Evolutionary conservation across 2,888 invertebrate genomes (phyloP), one percentile per base, ranked within the genome.

Genomic region (Mimas tiliae): DNA sequence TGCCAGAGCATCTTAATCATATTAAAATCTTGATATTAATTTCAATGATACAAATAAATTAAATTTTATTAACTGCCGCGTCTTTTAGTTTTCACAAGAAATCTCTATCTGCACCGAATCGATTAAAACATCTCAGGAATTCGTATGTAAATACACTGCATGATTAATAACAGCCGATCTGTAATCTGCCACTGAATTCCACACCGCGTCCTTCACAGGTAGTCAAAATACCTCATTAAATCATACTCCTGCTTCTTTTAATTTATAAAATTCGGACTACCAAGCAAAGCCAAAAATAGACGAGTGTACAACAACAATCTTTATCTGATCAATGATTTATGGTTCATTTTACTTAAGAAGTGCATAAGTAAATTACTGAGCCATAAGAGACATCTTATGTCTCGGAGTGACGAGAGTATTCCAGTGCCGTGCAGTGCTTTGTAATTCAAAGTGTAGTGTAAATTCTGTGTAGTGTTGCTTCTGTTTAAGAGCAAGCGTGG

Each of bases 121-220:
- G 80, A 84, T 86, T 80, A 82, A 79, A 85, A 81, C 79, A 86
- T 83, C 72, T 78, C 77, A 72, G 84, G 86, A 74, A 88, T 88
- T 84, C 80, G 75, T 75, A 88, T 86, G 83, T 83, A 82, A 84
- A 86, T 85, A 82, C 85, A 80, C 74, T 70, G 76, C 85, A 87
- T 90, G 91, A 91, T 89, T 81, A 85, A 91, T 89, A 81, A 69
- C 68, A 62, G 76, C 70, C 87, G 88, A 92, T 92, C 92, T 89
- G 77, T 74, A 87, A 93, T 92, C 92, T 90, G 93, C 93, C 93
- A 93, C 93, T 72, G 92, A 74, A 90, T 91, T 89, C 91, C 85
- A 78, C 78, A 68, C 66, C 72, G 82, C 80, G 80, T 77, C 73
- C 68, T 68, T 73, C 75, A 80, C 88, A 88, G 86, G 88, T 85